Base-by-base conservation (phyloP, 2,113 vertebrate species). In the Zonotrichia leucophrys region DNA sequence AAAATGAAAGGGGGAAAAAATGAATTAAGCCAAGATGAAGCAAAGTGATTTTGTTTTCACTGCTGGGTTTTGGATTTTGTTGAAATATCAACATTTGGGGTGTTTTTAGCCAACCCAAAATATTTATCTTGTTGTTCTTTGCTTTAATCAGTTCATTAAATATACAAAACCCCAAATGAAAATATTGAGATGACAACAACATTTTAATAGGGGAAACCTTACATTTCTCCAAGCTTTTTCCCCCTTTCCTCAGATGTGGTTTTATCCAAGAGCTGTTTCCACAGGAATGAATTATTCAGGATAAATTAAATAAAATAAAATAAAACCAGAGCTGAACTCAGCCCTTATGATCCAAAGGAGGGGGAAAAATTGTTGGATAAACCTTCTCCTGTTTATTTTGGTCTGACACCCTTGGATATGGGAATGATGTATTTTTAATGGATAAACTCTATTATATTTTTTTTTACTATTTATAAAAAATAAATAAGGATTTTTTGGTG, bases 121-220 rank as follows among this genome's bases (percentile, higher is more conserved):
- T 73, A 72, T 93, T 79, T 55, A 5, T 30, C 23, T 21, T 18
- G 24, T 2, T 20, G 42, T 9, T 14, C 74, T 81, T 33, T 1
- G 30, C 74, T 89, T 87, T 66, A 73, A 76, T 69, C 69, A 28
- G 49, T 14, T 55, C 56, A 73, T 78, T 91, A 91, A 94, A 73
- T 15, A 77, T 50, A 15, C 22, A 46, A 75, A 79, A 30, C 12
- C 10, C 7, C 67, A 67, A 67, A 78, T 28, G 46, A 62, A 82
- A 75, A 80, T 25, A 79, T 11, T 10, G 30, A n/a, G 41, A 42
- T 5, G 27, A 78, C 33, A 52, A 46, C 17, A 21, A 30, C 4
- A 7, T 33, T 41, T 49, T 33, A 60, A 44, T 25, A 23, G 50
- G 17, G 74, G 19, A 70, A 44, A 24, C 6, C 24, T 12, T 10